Percentiles rank a stretch among this genome's conserved stretches.
These are phyloP conservation scores for Cyprinus carpio DNA, from an alignment of 2,113 vertebrate species.

Conservation along the genomic window DNA sequence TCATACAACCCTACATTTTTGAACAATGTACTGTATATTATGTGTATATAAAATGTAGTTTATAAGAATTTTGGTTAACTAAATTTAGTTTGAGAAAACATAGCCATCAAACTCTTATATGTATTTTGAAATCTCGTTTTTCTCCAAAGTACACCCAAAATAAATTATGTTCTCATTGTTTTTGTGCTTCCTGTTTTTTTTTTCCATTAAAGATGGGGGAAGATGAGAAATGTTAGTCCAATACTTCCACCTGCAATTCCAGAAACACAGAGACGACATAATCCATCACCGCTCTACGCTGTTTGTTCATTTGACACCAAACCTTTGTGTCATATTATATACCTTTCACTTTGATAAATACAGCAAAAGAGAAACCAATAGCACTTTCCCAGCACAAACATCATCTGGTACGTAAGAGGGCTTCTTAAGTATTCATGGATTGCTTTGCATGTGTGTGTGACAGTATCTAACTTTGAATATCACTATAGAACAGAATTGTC, in stretches of 20 bases:
- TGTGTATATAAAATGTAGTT: background rate
- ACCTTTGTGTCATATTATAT: conserved; percentile 57
- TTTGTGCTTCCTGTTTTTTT: conserved; percentile 28
- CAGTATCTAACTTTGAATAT: background rate
- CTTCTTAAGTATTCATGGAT: background rate
- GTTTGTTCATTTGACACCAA: conserved; percentile 34
- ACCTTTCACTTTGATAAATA: conserved; percentile 74
- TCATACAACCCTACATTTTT: background rate
- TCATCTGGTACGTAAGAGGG: conserved; percentile 21
- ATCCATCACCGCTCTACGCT: conserved; percentile 64
- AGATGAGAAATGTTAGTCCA: conserved; percentile 51
- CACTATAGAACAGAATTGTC: background rate
- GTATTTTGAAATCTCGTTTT: background rate
- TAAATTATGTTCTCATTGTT: background rate
- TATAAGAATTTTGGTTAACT: background rate
- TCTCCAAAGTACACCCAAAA: background rate
- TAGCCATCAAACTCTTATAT: too few species aligned
- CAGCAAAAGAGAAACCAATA: conserved; percentile 38
- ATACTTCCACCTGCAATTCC: conserved; percentile 58
- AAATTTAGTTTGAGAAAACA: background rate
- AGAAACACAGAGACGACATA: conserved; percentile 51
- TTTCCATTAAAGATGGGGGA: conserved; percentile 38
- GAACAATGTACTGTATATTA: background rate
- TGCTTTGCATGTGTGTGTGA: conserved; percentile 24
- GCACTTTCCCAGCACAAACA: conserved; percentile 6